Evolutionary conservation across 2,888 invertebrate species (phyloP), one percentile per base, ranked within the genome.

Genomic region (Cephus pygmeus): DNA sequence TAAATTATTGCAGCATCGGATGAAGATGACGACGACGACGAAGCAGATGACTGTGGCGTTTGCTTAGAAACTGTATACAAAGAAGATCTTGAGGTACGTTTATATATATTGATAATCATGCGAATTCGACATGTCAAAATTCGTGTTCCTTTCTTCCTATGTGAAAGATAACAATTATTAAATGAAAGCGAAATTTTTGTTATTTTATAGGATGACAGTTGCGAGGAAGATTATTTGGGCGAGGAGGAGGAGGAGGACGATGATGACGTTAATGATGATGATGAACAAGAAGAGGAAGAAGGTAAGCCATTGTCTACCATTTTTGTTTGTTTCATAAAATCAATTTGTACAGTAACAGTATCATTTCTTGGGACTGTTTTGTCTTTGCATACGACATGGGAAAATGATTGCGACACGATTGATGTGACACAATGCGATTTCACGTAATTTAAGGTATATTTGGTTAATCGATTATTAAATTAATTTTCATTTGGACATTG

Each of bases 21-120:
- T 36, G 93, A 92, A 31, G 93, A 94, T n/a, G 94, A 93, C n/a
- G 95, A 94, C 11, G 94, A 93, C 56, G 94, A 93, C 56, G 93
- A 93, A 73, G 93, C 94, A 35, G 94, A 94, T 35, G 95, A 94
- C 30, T 94, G 94, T 69, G 94, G 93, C 82, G 94, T 95, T 85
- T 94, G 95, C 79, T 94, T 96, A 81, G 94, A 94, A 80, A 94
- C 94, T 88, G 94, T 95, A 82, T 94, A 95, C 86, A 95, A 95
- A 91, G 94, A 94, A 88, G 93, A 95, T 85, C 92, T 93, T 86
- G 95, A 92, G 92, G 95, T 95, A 90, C 93, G 91, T 87, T 69
- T n/a, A 56, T 23, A 73, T 15, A 73, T 76, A 34, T 56, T 36
- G 33, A 73, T 40, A 69, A 73, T 73, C 12, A 15, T n/a, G 11